phyloP scores from a whole-genome alignment of 2,113 vertebrate species.

The Chlorodrepanis virens region DNA sequence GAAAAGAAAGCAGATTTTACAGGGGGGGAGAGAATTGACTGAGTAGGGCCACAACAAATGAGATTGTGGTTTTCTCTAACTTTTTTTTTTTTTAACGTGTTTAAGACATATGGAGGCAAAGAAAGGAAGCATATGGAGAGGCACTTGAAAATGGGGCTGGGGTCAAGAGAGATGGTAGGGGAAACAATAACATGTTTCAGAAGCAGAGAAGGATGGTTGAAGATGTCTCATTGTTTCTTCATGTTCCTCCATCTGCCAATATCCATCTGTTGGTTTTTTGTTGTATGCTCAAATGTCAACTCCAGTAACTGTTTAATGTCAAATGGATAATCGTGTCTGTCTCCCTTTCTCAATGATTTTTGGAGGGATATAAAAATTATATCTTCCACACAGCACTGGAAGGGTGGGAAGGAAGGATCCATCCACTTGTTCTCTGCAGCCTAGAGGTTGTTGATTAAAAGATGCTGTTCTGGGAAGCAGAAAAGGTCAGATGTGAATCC shows the following conservation, averaged over 20 bases:
- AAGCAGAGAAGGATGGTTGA: conserved; percentile 18
- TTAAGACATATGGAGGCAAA: conserved; percentile 48
- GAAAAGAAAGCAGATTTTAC: background rate
- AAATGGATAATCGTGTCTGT: conserved; percentile 37
- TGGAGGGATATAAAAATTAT: background rate
- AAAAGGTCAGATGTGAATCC: conserved; percentile 58
- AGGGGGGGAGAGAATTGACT: background rate
- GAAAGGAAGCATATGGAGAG: conserved; percentile 55
- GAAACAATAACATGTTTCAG: conserved; percentile 62
- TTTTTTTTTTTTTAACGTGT: background rate
- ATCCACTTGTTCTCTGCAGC: background rate
- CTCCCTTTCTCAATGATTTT: conserved; percentile 20
- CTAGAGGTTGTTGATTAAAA: conserved; percentile 5
- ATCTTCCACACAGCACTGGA: background rate
- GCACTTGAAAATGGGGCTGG: conserved; percentile 18
- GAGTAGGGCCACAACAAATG: background rate
- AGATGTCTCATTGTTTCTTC: conserved; percentile 64
- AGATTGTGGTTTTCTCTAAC: background rate
- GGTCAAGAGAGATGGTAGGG: conserved; percentile 51
- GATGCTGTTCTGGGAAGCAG: conserved; percentile 49
- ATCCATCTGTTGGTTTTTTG: conserved; percentile 65
- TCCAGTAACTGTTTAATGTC: conserved; percentile 49
- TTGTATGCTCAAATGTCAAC: conserved; percentile 55
- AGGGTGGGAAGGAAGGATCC: background rate
- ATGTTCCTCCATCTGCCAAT: conserved; percentile 60